Evolutionary conservation across 2,888 invertebrate species (phyloP), one percentile per base, ranked within the genome.

Genomic region (Rhagium mordax): DNA sequence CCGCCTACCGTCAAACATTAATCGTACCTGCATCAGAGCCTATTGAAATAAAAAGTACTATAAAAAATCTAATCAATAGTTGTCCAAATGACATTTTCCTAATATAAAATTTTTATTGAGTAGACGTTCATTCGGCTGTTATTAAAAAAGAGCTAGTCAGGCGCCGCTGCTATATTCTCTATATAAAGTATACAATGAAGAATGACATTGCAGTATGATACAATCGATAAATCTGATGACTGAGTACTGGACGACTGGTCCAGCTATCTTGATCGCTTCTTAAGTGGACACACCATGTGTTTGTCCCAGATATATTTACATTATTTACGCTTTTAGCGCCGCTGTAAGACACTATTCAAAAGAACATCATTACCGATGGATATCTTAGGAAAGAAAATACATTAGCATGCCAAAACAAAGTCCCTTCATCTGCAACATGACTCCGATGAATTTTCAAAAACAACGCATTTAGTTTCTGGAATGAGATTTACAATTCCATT

Each of bases 121-220:
- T 71, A 74, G 79, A 76, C 67, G 73, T 75, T 70, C 74, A 75
- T 77, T 79, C 74, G 77, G 78, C 71, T 74, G 76, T 77, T 76
- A 78, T 77, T 80, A 75, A 81, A 81, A 81, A 78, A 66, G 67
- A 65, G 65, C 74, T 79, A 78, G 71, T 75, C 72, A 78, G 81
- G 81, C 82, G 82, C 82, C 82, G 80, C 75, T 75, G 78, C 74
- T 66, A 47, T 49, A 60, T 53, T 51, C 60, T 61, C 21, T 70
- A 53, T 70, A 70, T 64, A 70, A 51, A 75, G 74, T 75, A 66
- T 73, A 82, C 82, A 84, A 84, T 84, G 81, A 81, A 75, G 82
- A 83, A 85, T 85, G 85, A 85, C 84, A 83, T 76, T 83, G 85
- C 85, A 84, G 71, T 83, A 84, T 83, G 80, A 82, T 81, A 82